These are phyloP conservation scores for Melipona bicolor DNA, from an alignment of 2,888 invertebrate species.

Conservation along the genomic window DNA sequence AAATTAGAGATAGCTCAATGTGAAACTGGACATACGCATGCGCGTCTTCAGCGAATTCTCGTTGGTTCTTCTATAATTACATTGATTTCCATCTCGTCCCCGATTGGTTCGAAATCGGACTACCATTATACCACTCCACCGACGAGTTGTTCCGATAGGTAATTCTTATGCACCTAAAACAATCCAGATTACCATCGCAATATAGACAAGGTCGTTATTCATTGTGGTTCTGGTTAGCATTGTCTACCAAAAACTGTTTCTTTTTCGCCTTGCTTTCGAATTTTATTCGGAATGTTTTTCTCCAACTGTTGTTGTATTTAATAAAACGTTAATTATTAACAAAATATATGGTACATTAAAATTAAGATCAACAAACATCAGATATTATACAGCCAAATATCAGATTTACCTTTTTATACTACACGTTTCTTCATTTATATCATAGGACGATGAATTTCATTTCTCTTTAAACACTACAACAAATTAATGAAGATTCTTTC, in stretches of 20 bases:
- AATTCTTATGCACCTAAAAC: constrained; percentile 66
- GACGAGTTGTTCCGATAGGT: constrained; percentile 49
- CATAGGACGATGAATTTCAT: too few species aligned
- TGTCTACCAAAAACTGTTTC: constrained; percentile 5
- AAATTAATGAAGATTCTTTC: too few species aligned
- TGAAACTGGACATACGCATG: constrained; percentile 55
- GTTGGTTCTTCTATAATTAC: constrained; percentile 70
- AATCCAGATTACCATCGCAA: constrained; percentile 56
- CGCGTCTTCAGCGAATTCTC: constrained; percentile 44
- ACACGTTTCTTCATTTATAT: too few species aligned
- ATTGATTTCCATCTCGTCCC: constrained; percentile 64
- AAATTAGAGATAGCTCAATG: constrained; percentile 59
- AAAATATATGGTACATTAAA: too few species aligned
- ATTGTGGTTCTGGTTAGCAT: constrained; percentile 1
- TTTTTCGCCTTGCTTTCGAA: background rate
- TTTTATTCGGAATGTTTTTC: background rate
- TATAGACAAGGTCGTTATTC: constrained; percentile 13
- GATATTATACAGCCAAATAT: too few species aligned
- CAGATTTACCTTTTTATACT: too few species aligned
- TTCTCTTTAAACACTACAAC: too few species aligned
- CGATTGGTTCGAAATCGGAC: constrained; percentile 65
- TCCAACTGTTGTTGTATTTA: background rate
- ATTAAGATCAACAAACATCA: too few species aligned
- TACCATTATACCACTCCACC: constrained; percentile 57
- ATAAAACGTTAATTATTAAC: background rate